Conservation (phyloP, 2,113 vertebrate genomes). For the Eubucco bourcierii region DNA sequence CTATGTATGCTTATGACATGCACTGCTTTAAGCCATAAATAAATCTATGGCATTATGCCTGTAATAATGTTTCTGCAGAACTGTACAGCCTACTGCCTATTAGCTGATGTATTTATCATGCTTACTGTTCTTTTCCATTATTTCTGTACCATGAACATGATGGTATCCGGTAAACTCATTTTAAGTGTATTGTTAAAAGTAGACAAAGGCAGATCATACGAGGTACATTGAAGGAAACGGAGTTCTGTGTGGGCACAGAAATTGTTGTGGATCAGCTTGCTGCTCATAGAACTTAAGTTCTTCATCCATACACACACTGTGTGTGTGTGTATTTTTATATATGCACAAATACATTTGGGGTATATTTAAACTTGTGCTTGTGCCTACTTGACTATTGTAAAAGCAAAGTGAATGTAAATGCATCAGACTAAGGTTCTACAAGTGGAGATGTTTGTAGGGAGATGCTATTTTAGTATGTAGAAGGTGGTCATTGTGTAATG, state of each 20-base stretch:
- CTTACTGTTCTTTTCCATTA: constrained; percentile 54
- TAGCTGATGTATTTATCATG: constrained; percentile 59
- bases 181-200: constrained; percentile 14
- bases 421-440: not conserved
- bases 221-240: not conserved
- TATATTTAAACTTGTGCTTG: not conserved
- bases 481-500: not conserved
- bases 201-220: not conserved
- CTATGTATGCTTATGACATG: constrained; percentile 55
- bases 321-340: not conserved
- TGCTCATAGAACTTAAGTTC: not conserved
- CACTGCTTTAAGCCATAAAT: constrained; percentile 55
- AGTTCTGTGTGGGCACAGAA: not conserved
- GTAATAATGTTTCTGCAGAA: constrained; percentile 50
- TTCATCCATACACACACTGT: not conserved
- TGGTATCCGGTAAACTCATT: constrained; percentile 46
- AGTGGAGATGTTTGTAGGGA: not conserved
- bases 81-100: constrained; percentile 34
- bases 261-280: not conserved
- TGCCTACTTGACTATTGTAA: not conserved
- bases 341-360: not conserved
- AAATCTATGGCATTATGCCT: constrained; percentile 56
- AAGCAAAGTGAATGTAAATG: not conserved
- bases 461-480: not conserved
- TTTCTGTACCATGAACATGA: not conserved